These are phyloP conservation scores for Vannuccia rotundouncinata DNA, from an alignment of 2,888 invertebrate species.

Conservation along the genomic window DNA sequence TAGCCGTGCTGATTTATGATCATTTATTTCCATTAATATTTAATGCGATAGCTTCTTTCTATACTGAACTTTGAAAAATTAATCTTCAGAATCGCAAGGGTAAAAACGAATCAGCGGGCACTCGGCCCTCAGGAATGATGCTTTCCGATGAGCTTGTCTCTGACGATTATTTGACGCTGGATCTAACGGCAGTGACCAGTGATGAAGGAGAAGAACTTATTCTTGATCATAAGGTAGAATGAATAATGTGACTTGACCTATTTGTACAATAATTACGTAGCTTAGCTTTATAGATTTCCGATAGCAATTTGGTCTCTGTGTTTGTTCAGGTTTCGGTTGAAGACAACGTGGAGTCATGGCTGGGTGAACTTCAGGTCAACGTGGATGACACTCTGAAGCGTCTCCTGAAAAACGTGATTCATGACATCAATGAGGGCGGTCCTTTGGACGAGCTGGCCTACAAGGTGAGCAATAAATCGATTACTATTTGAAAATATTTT, in stretches of 20 bases:
- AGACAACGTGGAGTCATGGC: conserved; percentile 54
- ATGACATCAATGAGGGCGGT: conserved; percentile 49
- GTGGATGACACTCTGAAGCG: conserved; percentile 49
- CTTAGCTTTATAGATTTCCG: neutral
- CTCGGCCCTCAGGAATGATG: conserved; percentile 49
- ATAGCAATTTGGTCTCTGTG: neutral
- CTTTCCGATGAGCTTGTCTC: conserved; percentile 47
- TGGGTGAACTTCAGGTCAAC: conserved; percentile 47
- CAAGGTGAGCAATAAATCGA: conserved; percentile 45
- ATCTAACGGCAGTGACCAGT: conserved; percentile 47
- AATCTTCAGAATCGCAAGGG: conserved; percentile 37
- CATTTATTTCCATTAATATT: no score
- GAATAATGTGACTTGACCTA: neutral
- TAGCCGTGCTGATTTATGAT: no score
- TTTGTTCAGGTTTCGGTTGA: conserved; percentile 47
- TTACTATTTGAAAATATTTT: no score
- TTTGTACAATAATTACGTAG: neutral
- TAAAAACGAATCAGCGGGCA: conserved; percentile 38
- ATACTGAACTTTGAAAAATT: conserved; percentile 21
- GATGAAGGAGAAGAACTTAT: conserved; percentile 50
- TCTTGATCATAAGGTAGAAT: conserved; percentile 48
- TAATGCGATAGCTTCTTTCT: no score
- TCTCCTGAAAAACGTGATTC: conserved; percentile 47
- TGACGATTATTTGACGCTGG: conserved; percentile 44
- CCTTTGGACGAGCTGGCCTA: conserved; percentile 52